Evolutionary conservation across 2,113 vertebrate species (phyloP).

Genomic region (Terrapene triunguis): DNA sequence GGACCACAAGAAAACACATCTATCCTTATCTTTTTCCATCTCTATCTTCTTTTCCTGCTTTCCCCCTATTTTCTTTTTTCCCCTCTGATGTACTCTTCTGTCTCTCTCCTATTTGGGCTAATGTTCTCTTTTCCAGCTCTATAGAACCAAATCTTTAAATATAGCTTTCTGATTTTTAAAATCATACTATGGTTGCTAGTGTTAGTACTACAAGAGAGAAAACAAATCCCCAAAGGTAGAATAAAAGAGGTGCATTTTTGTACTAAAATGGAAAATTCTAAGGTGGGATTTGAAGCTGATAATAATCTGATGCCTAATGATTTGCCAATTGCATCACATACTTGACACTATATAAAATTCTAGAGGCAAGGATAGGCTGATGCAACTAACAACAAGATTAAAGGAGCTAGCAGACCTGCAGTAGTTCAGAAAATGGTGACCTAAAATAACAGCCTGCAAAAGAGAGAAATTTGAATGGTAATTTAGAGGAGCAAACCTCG

Average conservation of each 20-base stretch:
- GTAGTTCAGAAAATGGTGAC: constrained; percentile 47
- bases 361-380: constrained; percentile 20
- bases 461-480: constrained; percentile 29
- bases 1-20: background rate
- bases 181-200: background rate
- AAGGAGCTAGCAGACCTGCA: constrained; percentile 53
- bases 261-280: background rate
- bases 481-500: constrained; percentile 54
- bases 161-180: background rate
- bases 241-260: background rate
- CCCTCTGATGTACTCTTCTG: background rate
- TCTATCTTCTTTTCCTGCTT: background rate
- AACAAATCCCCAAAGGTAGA: background rate
- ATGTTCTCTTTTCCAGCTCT: background rate
- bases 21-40: background rate
- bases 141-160: background rate
- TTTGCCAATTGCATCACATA: background rate
- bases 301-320: background rate
- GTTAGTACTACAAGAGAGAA: background rate
- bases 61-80: background rate
- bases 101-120: background rate
- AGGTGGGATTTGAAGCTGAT: constrained; percentile 21
- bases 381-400: constrained; percentile 53
- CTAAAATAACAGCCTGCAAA: constrained; percentile 52
- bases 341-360: background rate